Percentiles rank a stretch among this genome's conserved stretches.
Evolutionary conservation across 2,113 vertebrate genomes (phyloP).

Genomic region (Arizona elegans): DNA sequence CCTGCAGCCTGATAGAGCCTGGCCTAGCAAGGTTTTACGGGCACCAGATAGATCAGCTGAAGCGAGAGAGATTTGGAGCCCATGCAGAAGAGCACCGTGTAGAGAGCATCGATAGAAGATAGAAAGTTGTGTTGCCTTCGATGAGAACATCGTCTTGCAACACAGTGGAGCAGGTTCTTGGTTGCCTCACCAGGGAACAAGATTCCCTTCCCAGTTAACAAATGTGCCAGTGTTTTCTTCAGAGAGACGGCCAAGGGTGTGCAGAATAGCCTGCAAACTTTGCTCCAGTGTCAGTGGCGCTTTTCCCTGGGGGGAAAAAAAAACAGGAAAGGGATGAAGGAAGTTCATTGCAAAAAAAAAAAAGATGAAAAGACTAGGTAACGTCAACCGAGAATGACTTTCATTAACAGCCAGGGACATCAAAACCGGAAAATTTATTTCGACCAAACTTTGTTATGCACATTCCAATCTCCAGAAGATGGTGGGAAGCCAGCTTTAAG

Average conservation of each 20-base stretch:
- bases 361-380: neutral
- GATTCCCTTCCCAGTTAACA: constrained; percentile 31
- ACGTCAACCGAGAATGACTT: too few relatives aligned
- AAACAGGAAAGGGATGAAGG: neutral
- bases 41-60: too few relatives aligned
- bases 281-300: constrained; percentile 28
- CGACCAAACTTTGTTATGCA: too few relatives aligned
- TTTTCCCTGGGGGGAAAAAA: constrained; percentile 7
- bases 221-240: constrained; percentile 52
- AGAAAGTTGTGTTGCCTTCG: neutral
- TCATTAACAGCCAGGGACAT: too few relatives aligned
- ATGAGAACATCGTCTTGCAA: neutral
- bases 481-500: too few relatives aligned
- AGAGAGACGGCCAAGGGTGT: constrained; percentile 43
- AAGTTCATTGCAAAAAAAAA: neutral
- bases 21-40: too few relatives aligned
- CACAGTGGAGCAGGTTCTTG: too few relatives aligned
- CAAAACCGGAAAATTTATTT: too few relatives aligned
- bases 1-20: too few relatives aligned
- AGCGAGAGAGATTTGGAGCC: too few relatives aligned
- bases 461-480: too few relatives aligned
- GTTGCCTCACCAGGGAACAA: constrained; percentile 45
- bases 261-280: constrained; percentile 53
- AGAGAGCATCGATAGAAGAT: neutral
- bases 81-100: too few relatives aligned